Base-by-base conservation (phyloP, 2,888 invertebrate species). In the Candidula unifasciata region DNA sequence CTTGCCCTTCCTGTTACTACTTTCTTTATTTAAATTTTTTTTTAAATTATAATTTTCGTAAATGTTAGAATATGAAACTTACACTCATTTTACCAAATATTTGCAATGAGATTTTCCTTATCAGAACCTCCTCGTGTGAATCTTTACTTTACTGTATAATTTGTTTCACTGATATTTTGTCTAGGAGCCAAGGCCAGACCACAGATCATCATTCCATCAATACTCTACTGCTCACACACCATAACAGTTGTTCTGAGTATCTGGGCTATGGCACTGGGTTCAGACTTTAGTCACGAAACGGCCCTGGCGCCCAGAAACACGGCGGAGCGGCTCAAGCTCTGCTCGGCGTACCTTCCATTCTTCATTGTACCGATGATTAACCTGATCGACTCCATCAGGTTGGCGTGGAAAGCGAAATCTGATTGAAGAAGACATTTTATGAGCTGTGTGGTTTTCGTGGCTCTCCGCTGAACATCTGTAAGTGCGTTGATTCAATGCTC, bases 201-300 rank as follows among this genome's bases (percentile, higher is more conserved):
- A 27, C 92, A 91, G 91, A 90, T 92, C 24, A 87, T 92, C 3
- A 84, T 91, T 44, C 93, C 93, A 1, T 86, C 89, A 27, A 89
- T 93, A 13, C 86, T 92, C 54, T 93, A 93, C 85, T 88, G 89
- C 3, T 85, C 90, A 2, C 93, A 93, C 83, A 91, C 91, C 16
- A 86, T 88, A 66, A 93, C 93, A 1, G 91, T 92, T 3, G 82
- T 92, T 35, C 54, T 79, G 8, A 27, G 52, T 10, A 71, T 87
- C 27, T 79, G 85, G 44, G 24, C 69, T 35, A 86, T 86, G 84
- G 85, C 85, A 0, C 64, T 86, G 5, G 16, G 69, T 27, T 83
- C 68, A 0, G 86, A 86, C 68, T 86, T 86, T 81, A 79, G 76
- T 83, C 24, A 69, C 21, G 60, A 35, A 68, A 35, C 33, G 8